Percentiles rank a stretch among this genome's conserved stretches.
These are phyloP conservation scores for Euura lappo DNA, from an alignment of 1,140 invertebrate genomes.

Conservation along the genomic window DNA sequence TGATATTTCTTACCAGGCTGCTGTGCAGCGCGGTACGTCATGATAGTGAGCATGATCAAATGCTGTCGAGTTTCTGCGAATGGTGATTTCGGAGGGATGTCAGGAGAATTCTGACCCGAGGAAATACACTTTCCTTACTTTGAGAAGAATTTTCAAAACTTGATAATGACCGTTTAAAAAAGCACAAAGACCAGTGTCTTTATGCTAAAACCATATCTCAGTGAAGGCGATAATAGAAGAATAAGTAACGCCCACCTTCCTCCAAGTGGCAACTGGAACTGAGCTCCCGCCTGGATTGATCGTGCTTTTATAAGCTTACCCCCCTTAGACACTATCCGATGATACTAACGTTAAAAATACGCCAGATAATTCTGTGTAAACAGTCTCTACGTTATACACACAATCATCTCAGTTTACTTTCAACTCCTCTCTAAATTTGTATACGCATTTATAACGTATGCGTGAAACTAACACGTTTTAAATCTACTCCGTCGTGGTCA, in stretches of 20 bases:
- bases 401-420: background rate
- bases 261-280: background rate
- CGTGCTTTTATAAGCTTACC: conserved; percentile 20
- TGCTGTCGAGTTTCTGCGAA: conserved; percentile 13
- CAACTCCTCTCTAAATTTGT: background rate
- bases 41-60: conserved; percentile 29
- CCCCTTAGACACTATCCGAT: conserved; percentile 9
- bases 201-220: conserved; percentile 11
- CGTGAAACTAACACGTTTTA: background rate
- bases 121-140: conserved; percentile 24
- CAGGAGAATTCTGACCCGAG: conserved; percentile 25
- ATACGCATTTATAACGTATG: background rate
- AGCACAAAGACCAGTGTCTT: conserved; percentile 23
- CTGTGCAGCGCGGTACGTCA: conserved; percentile 33
- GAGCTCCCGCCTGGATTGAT: background rate
- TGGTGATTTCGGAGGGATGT: conserved; percentile 17
- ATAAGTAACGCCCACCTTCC: conserved; percentile 9
- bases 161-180: conserved; percentile 6
- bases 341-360: conserved; percentile 25
- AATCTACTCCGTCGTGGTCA: too few species aligned
- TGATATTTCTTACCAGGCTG: conserved; percentile 25
- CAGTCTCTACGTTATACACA: background rate
- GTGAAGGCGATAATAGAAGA: background rate
- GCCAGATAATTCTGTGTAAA: conserved; percentile 20
- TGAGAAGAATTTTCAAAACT: conserved; percentile 28